A percentile compares a stretch with the other conserved stretches of the same genome.
phyloP scores from a whole-genome alignment of 2,797 vertebrate species.

The Acestrorhynchus altus region DNA sequence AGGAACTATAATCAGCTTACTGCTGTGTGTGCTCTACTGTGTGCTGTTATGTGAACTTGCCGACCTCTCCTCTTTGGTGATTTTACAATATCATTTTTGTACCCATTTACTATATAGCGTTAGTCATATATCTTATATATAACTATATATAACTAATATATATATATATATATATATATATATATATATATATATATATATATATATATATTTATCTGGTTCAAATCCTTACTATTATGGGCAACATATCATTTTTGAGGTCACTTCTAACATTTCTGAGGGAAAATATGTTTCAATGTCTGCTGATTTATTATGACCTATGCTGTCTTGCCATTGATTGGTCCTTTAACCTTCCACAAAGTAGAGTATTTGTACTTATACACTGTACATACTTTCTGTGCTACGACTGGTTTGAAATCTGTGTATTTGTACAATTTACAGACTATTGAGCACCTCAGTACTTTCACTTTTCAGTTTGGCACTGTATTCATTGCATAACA shows the following conservation, averaged over 20 bases:
- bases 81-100: not conserved
- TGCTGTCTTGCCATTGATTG: not conserved
- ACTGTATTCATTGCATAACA: too few relatives aligned
- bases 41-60: conserved; percentile 8
- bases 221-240: too few relatives aligned
- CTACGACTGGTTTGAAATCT: not conserved
- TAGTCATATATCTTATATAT: too few relatives aligned
- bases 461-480: too few relatives aligned
- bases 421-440: too few relatives aligned
- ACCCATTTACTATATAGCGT: not conserved
- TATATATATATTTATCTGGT: too few relatives aligned
- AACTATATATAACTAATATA: too few relatives aligned
- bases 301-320: not conserved
- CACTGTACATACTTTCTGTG: not conserved
- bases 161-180: too few relatives aligned
- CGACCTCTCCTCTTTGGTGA: not conserved
- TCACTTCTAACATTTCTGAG: not conserved
- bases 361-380: not conserved
- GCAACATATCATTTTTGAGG: too few relatives aligned
- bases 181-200: too few relatives aligned
- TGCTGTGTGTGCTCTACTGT: not conserved
- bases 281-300: not conserved
- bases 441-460: too few relatives aligned
- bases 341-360: not conserved
- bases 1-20: not conserved